Evolutionary conservation across 1,140 invertebrate genomes (phyloP).

Genomic region (Anthonomus grandis): DNA sequence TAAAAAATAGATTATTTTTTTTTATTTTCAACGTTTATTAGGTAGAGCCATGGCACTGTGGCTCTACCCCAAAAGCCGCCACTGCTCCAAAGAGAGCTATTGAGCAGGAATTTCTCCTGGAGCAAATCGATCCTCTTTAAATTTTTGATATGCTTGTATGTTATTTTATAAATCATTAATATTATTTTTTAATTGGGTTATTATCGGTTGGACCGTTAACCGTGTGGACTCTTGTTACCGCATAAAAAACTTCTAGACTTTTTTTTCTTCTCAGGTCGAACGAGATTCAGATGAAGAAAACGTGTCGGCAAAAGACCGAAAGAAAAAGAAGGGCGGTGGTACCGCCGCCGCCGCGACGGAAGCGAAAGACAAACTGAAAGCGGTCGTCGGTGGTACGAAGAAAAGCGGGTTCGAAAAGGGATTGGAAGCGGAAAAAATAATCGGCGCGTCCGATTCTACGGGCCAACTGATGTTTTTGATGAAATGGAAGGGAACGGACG

Average conservation of each 20-base stretch:
- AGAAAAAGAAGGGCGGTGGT: conserved; percentile 34
- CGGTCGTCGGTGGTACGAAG: conserved; percentile 39
- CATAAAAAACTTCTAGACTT: background rate
- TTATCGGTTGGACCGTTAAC: background rate
- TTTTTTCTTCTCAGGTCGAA: conserved; percentile 9
- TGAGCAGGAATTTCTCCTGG: too few relatives aligned
- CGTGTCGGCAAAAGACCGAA: conserved; percentile 25
- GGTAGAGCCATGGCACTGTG: too few relatives aligned
- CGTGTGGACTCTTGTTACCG: background rate
- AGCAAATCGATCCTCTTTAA: too few relatives aligned
- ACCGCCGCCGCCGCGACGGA: too few relatives aligned
- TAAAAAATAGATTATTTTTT: too few relatives aligned
- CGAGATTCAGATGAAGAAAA: conserved; percentile 31
- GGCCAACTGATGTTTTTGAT: conserved; percentile 96
- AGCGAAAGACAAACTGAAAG: conserved; percentile 25
- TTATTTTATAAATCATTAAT: background rate
- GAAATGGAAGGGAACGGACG: conserved; percentile 96
- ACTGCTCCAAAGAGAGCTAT: too few relatives aligned
- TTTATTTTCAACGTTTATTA: too few relatives aligned
- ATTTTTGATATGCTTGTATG: too few relatives aligned
- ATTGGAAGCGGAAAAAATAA: conserved; percentile 89
- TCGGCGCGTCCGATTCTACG: conserved; percentile 92
- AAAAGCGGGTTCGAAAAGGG: conserved; percentile 83
- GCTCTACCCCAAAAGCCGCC: too few relatives aligned
- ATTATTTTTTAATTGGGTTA: background rate